These are phyloP conservation scores for Microcebus jonahi DNA, from an alignment of 2,113 vertebrate species.

Conservation along the genomic window DNA sequence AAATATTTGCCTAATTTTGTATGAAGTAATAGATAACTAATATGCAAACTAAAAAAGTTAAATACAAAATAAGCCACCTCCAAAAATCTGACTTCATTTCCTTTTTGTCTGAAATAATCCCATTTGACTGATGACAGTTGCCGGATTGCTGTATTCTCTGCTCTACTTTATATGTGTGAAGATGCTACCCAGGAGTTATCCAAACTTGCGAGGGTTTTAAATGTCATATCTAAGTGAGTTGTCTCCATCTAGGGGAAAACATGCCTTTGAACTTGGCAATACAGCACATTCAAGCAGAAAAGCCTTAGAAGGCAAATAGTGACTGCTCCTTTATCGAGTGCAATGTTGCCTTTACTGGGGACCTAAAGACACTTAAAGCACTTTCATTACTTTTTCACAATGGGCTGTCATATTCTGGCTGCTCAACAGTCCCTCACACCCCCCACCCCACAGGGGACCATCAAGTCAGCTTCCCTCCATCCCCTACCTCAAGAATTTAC, in stretches of 20 bases:
- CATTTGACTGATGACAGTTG: background rate
- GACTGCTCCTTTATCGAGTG: background rate
- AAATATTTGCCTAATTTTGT: background rate
- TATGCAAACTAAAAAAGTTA: background rate
- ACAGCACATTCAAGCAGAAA: background rate
- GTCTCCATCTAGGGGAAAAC: slow-evolving; percentile 32
- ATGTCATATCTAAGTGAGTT: background rate
- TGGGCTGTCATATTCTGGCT: background rate
- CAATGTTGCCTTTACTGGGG: background rate
- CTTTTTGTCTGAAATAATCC: background rate
- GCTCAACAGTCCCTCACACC: fast-evolving
- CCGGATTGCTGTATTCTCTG: background rate
- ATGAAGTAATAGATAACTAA: background rate
- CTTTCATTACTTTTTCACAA: background rate
- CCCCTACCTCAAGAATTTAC: background rate
- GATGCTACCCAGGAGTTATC: background rate
- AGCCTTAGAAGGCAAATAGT: slow-evolving; percentile 30
- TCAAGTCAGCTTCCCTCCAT: background rate
- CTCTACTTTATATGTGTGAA: background rate
- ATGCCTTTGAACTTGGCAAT: slow-evolving; percentile 42
- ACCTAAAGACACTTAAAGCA: background rate
- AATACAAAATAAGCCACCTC: background rate
- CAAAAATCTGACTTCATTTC: background rate
- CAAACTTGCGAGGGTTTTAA: background rate
- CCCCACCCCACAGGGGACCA: fast-evolving